phyloP scores from a whole-genome alignment of 53 echinoderm and acorn worm species.

The Crossaster papposus region DNA sequence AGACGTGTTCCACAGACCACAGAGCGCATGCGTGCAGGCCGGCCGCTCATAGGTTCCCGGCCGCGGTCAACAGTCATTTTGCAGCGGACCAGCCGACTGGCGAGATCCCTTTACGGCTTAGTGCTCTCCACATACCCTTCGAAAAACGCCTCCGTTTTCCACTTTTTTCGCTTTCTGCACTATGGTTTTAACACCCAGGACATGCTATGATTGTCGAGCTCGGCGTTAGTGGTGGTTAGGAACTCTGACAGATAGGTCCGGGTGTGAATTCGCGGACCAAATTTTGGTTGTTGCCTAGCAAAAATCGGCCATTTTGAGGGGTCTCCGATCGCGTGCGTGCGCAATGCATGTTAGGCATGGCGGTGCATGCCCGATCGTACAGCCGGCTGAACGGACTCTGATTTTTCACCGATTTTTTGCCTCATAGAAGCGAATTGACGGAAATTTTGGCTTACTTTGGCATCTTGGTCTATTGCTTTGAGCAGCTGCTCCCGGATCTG shows the following conservation, averaged over 20 bases:
- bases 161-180: constrained; percentile 19
- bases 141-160: constrained; percentile 51
- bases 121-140: constrained; percentile 56
- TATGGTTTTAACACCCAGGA: constrained; percentile 35
- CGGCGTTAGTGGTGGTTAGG: constrained; percentile 17
- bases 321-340: constrained; percentile 1
- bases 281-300: constrained; percentile 48
- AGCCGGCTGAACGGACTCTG: background rate
- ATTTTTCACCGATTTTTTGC: constrained; percentile 21
- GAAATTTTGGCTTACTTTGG: constrained; percentile 88
- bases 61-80: constrained; percentile 97
- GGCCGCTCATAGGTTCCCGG: constrained; percentile 90
- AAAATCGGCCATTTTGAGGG: constrained; percentile 68
- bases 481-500: constrained; percentile 99
- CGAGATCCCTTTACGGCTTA: constrained; percentile 73
- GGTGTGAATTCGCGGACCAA: constrained; percentile 34
- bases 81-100: constrained; percentile 89
- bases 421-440: constrained; percentile 37
- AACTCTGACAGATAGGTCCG: constrained; percentile 61
- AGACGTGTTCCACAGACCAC: constrained; percentile 31
- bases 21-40: constrained; percentile 90
- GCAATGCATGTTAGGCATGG: constrained; percentile 22
- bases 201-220: constrained; percentile 65
- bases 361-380: constrained; percentile 6
- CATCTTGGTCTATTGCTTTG: constrained; percentile 97